phyloP scores from a whole-genome alignment of 2,888 invertebrate species.

The Quadriops clusia region DNA sequence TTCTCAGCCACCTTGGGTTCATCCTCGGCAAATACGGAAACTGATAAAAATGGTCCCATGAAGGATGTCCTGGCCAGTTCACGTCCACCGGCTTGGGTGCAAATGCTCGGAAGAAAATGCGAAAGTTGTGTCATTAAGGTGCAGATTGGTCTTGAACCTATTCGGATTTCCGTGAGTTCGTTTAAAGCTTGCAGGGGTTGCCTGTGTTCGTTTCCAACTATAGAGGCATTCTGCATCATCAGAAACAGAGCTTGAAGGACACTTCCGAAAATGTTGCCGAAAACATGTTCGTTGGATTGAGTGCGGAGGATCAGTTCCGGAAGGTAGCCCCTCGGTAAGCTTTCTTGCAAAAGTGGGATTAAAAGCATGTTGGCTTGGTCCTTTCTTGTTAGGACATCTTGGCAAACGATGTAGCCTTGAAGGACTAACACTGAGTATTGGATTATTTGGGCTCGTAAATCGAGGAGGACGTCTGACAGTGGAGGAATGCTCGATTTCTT shows the following conservation, averaged over 20 bases:
- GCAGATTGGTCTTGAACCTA: conserved; percentile 66
- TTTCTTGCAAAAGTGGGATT: conserved; percentile 13
- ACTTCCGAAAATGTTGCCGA: conserved; percentile 48
- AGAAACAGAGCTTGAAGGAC: conserved; percentile 60
- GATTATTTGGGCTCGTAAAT: conserved; percentile 43
- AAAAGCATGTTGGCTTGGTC: conserved; percentile 10
- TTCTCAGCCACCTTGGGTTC: conserved; percentile 79
- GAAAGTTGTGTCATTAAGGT: conserved; percentile 49
- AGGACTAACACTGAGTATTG: conserved; percentile 46
- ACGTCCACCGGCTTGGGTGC: conserved; percentile 68
- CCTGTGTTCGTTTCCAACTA: conserved; percentile 55
- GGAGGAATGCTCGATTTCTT: conserved; percentile 66
- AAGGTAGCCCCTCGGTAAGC: conserved; percentile 59
- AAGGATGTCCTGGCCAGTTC: conserved; percentile 78
- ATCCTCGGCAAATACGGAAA: conserved; percentile 90
- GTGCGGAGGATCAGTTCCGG: conserved; percentile 40
- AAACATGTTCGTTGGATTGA: conserved; percentile 46
- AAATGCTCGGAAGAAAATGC: conserved; percentile 62
- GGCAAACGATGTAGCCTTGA: conserved; percentile 34
- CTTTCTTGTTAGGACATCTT: conserved; percentile 2
- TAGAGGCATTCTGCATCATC: conserved; percentile 54
- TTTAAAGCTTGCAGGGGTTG: conserved; percentile 53
- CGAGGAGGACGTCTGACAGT: conserved; percentile 52
- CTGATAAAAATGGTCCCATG: conserved; percentile 82
- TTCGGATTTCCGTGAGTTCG: conserved; percentile 70